phyloP scores from a whole-genome alignment of 2,888 invertebrate genomes.

The Bellardia pandia region DNA sequence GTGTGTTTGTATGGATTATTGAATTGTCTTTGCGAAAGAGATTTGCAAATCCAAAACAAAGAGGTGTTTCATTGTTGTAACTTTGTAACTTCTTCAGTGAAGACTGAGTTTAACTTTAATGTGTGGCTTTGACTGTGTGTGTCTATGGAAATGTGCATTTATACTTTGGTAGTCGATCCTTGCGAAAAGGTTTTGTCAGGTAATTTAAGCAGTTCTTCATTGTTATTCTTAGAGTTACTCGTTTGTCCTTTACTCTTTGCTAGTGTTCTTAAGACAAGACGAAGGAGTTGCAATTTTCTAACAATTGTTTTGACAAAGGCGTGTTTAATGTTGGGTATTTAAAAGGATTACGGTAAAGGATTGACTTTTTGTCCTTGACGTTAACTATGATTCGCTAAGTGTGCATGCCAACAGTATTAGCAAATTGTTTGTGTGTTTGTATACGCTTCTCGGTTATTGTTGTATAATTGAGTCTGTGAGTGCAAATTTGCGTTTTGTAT shows the following conservation, averaged over 20 bases:
- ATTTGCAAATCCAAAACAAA: conserved; percentile 72
- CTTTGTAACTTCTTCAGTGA: conserved; percentile 79
- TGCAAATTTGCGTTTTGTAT: conserved; percentile 32
- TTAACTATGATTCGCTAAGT: conserved; percentile 46
- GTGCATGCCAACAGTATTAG: conserved; percentile 17
- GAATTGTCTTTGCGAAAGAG: conserved; percentile 2
- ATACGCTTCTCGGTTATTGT: not conserved
- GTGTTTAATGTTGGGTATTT: conserved; percentile 83
- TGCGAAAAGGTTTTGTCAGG: conserved; percentile 53
- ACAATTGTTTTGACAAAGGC: conserved; percentile 81
- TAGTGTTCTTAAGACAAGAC: conserved; percentile 73
- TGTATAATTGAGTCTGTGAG: not conserved
- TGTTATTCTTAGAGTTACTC: conserved; percentile 62
- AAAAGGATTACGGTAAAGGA: conserved; percentile 84
- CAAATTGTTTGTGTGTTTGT: not conserved
- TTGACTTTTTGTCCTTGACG: conserved; percentile 82
- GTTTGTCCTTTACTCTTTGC: conserved; percentile 75
- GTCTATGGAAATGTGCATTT: conserved; percentile 42
- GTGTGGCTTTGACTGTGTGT: conserved; percentile 71
- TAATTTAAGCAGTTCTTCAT: conserved; percentile 30
- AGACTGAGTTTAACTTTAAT: conserved; percentile 55
- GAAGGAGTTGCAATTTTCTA: conserved; percentile 75
- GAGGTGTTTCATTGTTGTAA: conserved; percentile 82
- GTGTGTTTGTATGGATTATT: not conserved
- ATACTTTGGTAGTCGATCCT: conserved; percentile 51